phyloP scores from a whole-genome alignment of 2,888 invertebrate species.

The Lymantria monacha region DNA sequence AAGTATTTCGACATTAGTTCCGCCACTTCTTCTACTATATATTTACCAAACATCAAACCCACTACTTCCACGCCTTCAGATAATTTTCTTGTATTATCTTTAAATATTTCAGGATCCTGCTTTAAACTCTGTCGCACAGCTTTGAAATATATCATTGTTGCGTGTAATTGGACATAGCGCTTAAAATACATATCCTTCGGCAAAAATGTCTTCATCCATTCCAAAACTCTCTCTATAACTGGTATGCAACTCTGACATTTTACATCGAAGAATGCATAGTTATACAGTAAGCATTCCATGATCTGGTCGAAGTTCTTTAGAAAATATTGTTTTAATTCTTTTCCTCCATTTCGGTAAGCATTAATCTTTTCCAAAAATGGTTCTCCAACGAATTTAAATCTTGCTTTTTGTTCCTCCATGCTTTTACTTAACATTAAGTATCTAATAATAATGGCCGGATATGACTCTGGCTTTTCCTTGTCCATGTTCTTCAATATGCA shows the following conservation, averaged over 20 bases:
- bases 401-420: slow-evolving; percentile 33
- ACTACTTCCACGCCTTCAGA: slow-evolving; percentile 42
- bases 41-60: slow-evolving; percentile 45
- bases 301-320: slow-evolving; percentile 27
- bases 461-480: slow-evolving; percentile 18
- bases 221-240: slow-evolving; percentile 41
- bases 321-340: background rate
- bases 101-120: slow-evolving; percentile 40
- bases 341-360: background rate
- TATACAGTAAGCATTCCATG: slow-evolving; percentile 41
- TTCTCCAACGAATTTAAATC: slow-evolving; percentile 36
- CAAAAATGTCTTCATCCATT: slow-evolving; percentile 40
- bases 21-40: slow-evolving; percentile 41
- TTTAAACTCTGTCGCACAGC: slow-evolving; percentile 41
- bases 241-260: slow-evolving; percentile 40
- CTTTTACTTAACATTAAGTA: slow-evolving; percentile 43
- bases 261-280: slow-evolving; percentile 40
- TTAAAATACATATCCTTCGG: slow-evolving; percentile 45
- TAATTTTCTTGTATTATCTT: slow-evolving; percentile 24
- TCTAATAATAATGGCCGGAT: slow-evolving; percentile 44
- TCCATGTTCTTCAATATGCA: slow-evolving; percentile 21
- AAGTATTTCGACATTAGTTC: slow-evolving; percentile 43
- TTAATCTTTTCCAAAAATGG: slow-evolving; percentile 40
- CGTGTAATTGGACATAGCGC: slow-evolving; percentile 41
- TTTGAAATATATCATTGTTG: slow-evolving; percentile 55